These are phyloP conservation scores for Maniola jurtina DNA, from an alignment of 1,140 invertebrate species.

Conservation along the genomic window DNA sequence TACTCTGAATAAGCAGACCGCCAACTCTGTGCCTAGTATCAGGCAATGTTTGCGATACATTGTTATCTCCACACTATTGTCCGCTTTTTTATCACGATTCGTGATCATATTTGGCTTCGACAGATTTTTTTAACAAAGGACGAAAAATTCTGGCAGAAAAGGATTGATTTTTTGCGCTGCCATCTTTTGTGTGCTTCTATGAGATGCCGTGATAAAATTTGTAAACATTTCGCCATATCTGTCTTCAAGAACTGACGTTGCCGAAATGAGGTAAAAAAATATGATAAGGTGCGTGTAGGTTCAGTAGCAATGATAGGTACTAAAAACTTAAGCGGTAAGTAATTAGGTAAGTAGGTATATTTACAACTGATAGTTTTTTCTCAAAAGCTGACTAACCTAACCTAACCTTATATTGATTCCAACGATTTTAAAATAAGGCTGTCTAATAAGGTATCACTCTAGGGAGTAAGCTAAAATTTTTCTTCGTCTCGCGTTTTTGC, in stretches of 20 bases:
- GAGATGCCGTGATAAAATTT: slow-evolving; percentile 3
- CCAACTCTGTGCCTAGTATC: neutral
- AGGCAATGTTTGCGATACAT: slow-evolving; percentile 27
- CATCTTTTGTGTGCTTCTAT: slow-evolving; percentile 4
- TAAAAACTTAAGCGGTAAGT: too few relatives aligned
- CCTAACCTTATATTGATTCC: too few relatives aligned
- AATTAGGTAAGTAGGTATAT: too few relatives aligned
- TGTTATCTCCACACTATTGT: slow-evolving; percentile 36
- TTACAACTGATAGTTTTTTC: too few relatives aligned
- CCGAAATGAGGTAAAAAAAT: neutral
- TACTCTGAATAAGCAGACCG: neutral
- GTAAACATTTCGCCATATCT: slow-evolving; percentile 9
- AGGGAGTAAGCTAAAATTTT: too few relatives aligned
- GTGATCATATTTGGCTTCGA: slow-evolving; percentile 55
- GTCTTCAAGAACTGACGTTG: neutral
- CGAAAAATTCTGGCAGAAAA: slow-evolving; percentile 14
- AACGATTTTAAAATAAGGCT: too few relatives aligned
- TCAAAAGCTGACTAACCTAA: too few relatives aligned
- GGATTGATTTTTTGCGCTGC: slow-evolving; percentile 14
- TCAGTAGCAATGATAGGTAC: too few relatives aligned
- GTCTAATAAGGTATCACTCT: too few relatives aligned
- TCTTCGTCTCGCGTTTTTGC: too few relatives aligned
- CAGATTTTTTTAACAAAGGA: slow-evolving; percentile 56
- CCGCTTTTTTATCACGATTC: slow-evolving; percentile 39
- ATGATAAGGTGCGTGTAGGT: too few relatives aligned